These are phyloP conservation scores for Vanessa tameamea DNA, from an alignment of 1,140 invertebrate genomes.

Conservation along the genomic window DNA sequence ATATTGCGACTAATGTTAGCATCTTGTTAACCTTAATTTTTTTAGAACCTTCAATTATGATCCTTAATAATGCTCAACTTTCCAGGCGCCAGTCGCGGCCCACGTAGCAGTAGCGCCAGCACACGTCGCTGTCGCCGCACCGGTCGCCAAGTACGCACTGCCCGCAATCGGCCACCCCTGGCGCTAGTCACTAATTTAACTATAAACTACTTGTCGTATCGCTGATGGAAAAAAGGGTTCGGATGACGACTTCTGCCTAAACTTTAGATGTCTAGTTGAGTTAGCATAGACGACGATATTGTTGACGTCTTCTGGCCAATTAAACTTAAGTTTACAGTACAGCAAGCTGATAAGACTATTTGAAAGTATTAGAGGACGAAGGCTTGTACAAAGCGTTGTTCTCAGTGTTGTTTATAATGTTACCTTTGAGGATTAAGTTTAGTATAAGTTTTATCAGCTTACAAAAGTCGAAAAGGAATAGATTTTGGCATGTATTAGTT, in stretches of 20 bases:
- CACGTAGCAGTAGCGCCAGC: constrained; percentile 36
- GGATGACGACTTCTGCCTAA: constrained; percentile 19
- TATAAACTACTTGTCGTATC: constrained; percentile 41
- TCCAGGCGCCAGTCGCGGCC: constrained; percentile 55
- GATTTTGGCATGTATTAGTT: constrained; percentile 32
- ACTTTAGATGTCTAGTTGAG: constrained; percentile 30
- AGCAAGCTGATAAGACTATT: constrained; percentile 14
- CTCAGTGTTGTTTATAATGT: constrained; percentile 14
- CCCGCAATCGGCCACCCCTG: constrained; percentile 66
- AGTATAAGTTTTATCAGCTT: constrained; percentile 31
- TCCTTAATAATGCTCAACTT: constrained; percentile 1
- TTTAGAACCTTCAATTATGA: not conserved
- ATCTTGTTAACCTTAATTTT: not conserved
- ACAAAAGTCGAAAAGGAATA: constrained; percentile 13
- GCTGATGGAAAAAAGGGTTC: constrained; percentile 47
- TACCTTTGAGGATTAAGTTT: not conserved
- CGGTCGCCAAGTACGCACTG: constrained; percentile 64
- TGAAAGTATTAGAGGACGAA: constrained; percentile 17
- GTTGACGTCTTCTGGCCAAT: constrained; percentile 22
- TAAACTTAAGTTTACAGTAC: constrained; percentile 14
- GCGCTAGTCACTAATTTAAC: constrained; percentile 52
- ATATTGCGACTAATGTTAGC: no score
- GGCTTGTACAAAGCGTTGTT: constrained; percentile 26
- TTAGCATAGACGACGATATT: constrained; percentile 21
- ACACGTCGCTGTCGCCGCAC: constrained; percentile 65